phyloP scores from a whole-genome alignment of 2,113 vertebrate genomes.

The Hippotragus niger region DNA sequence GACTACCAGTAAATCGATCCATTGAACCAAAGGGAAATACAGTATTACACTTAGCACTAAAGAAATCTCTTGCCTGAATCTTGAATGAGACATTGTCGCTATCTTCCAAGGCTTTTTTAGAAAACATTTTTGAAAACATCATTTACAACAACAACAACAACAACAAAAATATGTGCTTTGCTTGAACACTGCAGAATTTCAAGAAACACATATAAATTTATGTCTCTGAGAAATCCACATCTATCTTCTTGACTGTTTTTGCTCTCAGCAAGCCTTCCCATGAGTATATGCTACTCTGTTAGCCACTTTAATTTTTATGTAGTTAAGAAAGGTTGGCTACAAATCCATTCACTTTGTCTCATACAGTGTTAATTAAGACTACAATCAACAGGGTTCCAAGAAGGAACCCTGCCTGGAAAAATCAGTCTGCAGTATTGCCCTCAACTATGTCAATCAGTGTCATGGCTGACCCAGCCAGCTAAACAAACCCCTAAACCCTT shows the following conservation, averaged over 20 bases:
- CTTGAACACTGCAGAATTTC: background rate
- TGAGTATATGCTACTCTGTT: background rate
- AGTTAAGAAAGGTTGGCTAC: background rate
- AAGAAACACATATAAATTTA: background rate
- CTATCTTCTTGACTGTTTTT: background rate
- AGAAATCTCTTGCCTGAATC: background rate
- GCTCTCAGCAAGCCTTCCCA: background rate
- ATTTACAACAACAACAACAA: background rate
- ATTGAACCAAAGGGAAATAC: background rate
- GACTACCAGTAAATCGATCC: background rate
- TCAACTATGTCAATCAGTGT: background rate
- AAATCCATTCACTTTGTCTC: background rate
- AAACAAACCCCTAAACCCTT: background rate
- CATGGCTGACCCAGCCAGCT: background rate
- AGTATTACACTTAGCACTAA: background rate
- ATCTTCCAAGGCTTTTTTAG: background rate
- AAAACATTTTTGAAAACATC: background rate
- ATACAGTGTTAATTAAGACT: background rate
- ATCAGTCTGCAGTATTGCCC: background rate
- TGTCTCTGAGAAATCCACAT: background rate
- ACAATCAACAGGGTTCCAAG: background rate
- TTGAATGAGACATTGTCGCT: background rate
- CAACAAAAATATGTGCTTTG: background rate
- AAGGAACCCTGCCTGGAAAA: background rate
- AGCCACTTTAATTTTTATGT: background rate